These are phyloP conservation scores for Drosophila nigrodunni DNA, from an alignment of 1,140 invertebrate genomes.

Conservation along the genomic window DNA sequence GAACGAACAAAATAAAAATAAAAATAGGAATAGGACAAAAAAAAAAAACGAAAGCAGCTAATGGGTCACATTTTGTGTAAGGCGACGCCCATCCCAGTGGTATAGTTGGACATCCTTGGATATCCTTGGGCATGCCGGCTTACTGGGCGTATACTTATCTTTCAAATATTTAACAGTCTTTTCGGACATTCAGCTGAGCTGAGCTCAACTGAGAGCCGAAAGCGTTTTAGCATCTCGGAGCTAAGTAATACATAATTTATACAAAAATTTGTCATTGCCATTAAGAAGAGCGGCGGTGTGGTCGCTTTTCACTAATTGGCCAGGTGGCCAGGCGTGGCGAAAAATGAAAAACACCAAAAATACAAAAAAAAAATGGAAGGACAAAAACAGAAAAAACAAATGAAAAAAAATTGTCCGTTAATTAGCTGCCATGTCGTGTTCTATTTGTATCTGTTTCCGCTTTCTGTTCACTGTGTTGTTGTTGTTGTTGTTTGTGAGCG, in stretches of 20 bases:
- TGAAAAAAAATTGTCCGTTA: conserved; percentile 56
- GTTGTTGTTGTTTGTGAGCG: conserved; percentile 12
- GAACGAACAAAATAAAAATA: conserved; percentile 16
- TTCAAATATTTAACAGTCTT: conserved; percentile 75
- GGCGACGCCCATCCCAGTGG: conserved; percentile 43
- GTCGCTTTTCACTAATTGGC: conserved; percentile 66
- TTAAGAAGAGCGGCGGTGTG: conserved; percentile 53
- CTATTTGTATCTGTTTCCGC: conserved; percentile 36
- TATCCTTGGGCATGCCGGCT: conserved; percentile 15
- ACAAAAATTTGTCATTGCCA: conserved; percentile 77
- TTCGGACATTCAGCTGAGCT: background rate
- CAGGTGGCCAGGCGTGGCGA: conserved; percentile 51
- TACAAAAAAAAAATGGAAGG: no score
- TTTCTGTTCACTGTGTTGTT: background rate
- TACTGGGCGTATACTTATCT: conserved; percentile 60
- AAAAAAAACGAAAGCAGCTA: conserved; percentile 39
- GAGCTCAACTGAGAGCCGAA: conserved; percentile 15
- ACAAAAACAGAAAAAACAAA: background rate
- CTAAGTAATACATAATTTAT: conserved; percentile 76
- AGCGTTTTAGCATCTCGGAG: conserved; percentile 46
- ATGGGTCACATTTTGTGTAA: conserved; percentile 68
- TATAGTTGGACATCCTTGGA: conserved; percentile 29
- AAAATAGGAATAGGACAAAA: conserved; percentile 30
- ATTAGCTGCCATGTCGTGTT: conserved; percentile 78
- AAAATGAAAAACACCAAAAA: no score